A percentile compares a stretch with the other conserved stretches of the same genome.
Conservation (phyloP, 2,888 invertebrate species). For the Piscicola geometra region DNA sequence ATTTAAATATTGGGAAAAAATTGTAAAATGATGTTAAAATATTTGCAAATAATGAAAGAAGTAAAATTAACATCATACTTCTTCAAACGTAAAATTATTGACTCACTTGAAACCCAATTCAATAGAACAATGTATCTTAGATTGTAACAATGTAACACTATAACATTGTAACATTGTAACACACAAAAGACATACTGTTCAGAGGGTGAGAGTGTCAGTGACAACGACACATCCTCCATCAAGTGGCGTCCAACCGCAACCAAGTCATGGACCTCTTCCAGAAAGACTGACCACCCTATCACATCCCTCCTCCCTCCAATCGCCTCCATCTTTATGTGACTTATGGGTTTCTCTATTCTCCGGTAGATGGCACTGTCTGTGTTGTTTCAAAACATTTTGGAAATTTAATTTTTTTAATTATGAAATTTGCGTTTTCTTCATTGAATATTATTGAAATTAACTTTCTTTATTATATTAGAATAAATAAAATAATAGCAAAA, state of each 20-base stretch:
- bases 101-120: too few species aligned
- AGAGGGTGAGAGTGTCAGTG: slow-evolving; percentile 8
- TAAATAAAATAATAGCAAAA: background rate
- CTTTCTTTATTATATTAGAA: background rate
- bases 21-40: background rate
- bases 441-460: too few species aligned
- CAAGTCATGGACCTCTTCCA: slow-evolving; percentile 1
- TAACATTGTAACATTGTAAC: too few species aligned
- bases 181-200: too few species aligned
- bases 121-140: too few species aligned
- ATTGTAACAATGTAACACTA: too few species aligned
- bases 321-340: background rate
- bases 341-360: slow-evolving; percentile 4
- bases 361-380: background rate
- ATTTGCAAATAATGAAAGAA: too few species aligned
- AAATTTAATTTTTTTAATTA: background rate
- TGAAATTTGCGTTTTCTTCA: too few species aligned
- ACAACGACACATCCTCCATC: background rate
- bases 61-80: too few species aligned
- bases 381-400: background rate
- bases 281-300: slow-evolving; percentile 15
- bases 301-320: slow-evolving; percentile 11
- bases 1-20: background rate
- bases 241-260: background rate
- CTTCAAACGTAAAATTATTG: too few species aligned